Base-by-base conservation (phyloP, 2,888 invertebrate species). In the Watsonalla binaria region DNA sequence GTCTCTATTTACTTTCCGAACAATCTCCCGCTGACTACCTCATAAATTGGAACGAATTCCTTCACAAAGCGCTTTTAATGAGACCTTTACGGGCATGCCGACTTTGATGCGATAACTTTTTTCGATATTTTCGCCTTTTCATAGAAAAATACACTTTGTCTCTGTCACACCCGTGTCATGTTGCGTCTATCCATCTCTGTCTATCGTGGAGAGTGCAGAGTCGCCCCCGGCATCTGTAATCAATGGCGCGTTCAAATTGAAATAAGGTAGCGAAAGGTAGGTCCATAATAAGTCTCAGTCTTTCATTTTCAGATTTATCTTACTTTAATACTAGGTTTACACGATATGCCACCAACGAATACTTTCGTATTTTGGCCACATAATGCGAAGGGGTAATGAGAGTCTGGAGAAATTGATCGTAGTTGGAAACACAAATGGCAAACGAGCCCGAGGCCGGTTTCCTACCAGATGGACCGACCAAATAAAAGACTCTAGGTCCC, bases 211-310 rank as follows among this genome's bases (percentile, higher is more conserved):
- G 69, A 81, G 80, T 83, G 86, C 82, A 82, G 82, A 15, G 76
- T 70, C 77, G 79, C 81, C 79, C 76, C 75, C 79, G 83, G 86
- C 84, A 85, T 88, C 88, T 89, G 88, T 86, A 90, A 85, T 87
- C 89, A 90, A 90, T 90, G 89, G 85, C 85, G 85, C 89, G 90
- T 83, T 84, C 78, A 87, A 90, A 89, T 90, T 90, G 88, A 86
- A 89, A 88, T 88, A 86, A 87, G 88, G 89, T 87, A 84, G 81
- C 85, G 76, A 72, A 74, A 84, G 83, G 80, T 82, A 80, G 75
- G 74, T 73, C 82, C 80, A 78, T 84, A 86, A 84, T 82, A 84
- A 80, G 65, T 69, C 66, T 63, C 63, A 63, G 69, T 63, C 71
- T 74, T 71, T 71, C 69, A 68, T 66, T 64, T 65, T 54, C 58